These are phyloP conservation scores for Proctacanthus coquilletti DNA, from an alignment of 1,140 invertebrate genomes.

Conservation along the genomic window DNA sequence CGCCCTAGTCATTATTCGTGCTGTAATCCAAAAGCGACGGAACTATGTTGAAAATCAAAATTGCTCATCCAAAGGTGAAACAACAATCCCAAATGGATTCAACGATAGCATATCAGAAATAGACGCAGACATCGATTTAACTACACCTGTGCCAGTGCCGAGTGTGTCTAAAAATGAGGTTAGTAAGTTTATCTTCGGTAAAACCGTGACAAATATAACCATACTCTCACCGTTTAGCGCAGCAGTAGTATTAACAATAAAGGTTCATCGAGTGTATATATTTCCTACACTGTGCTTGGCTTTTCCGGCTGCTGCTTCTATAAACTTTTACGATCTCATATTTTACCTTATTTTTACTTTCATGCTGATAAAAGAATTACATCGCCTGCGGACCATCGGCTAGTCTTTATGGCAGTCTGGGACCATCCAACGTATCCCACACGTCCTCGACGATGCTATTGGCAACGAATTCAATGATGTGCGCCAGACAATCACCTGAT, in stretches of 20 bases:
- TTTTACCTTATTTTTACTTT: too few relatives aligned
- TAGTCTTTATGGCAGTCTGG: constrained; percentile 18
- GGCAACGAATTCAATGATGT: constrained; percentile 14
- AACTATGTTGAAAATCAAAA: constrained; percentile 30
- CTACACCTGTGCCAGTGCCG: constrained; percentile 36
- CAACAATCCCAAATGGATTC: constrained; percentile 53
- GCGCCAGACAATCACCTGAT: constrained; percentile 20
- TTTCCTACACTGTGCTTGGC: too few relatives aligned
- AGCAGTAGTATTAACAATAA: too few relatives aligned
- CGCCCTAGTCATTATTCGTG: constrained; percentile 44
- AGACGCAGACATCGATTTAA: constrained; percentile 55
- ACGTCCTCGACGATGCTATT: constrained; percentile 8
- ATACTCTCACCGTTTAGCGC: too few relatives aligned
- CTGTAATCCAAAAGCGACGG: constrained; percentile 43
- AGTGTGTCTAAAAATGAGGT: constrained; percentile 27
- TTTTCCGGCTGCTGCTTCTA: too few relatives aligned
- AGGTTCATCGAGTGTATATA: too few relatives aligned
- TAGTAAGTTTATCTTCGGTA: too few relatives aligned
- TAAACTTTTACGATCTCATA: too few relatives aligned
- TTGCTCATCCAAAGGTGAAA: constrained; percentile 27
- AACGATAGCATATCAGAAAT: constrained; percentile 54
- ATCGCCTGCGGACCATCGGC: constrained; percentile 19
- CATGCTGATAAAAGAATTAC: too few relatives aligned
- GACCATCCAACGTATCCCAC: constrained; percentile 12
- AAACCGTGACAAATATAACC: too few relatives aligned